phyloP scores from a whole-genome alignment of 1,140 invertebrate species.

The Ectropis grisescens region DNA sequence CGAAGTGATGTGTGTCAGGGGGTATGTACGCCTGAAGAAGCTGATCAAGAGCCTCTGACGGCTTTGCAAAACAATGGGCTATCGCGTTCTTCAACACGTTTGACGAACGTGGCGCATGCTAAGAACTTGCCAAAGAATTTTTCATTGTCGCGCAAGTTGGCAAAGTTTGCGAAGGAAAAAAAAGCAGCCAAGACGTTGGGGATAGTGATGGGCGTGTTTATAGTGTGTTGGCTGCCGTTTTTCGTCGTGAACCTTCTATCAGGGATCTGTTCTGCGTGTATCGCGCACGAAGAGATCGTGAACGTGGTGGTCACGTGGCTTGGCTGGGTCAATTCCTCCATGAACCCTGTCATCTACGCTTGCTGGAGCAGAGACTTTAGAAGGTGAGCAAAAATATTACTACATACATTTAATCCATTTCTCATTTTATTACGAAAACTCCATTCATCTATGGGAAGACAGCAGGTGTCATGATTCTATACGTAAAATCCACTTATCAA shows the following conservation, averaged over 20 bases:
- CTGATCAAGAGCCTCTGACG: slow-evolving; percentile 80
- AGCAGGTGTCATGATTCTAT: too few relatives aligned
- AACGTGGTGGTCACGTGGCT: slow-evolving; percentile 97
- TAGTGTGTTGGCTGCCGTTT: slow-evolving; percentile 98
- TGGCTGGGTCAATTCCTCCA: slow-evolving; percentile 98
- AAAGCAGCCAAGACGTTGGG: slow-evolving; percentile 96
- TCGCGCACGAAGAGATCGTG: slow-evolving; percentile 90
- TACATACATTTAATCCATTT: too few relatives aligned
- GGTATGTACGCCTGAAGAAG: slow-evolving; percentile 76
- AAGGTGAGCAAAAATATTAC: slow-evolving; percentile 72
- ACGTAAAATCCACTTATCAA: too few relatives aligned
- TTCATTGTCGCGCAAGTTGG: slow-evolving; percentile 88
- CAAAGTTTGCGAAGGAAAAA: slow-evolving; percentile 95
- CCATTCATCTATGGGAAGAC: too few relatives aligned
- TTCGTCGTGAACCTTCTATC: slow-evolving; percentile 96
- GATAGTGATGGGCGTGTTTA: slow-evolving; percentile 98
- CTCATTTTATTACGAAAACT: too few relatives aligned
- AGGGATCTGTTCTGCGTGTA: slow-evolving; percentile 90
- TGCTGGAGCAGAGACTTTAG: slow-evolving; percentile 97
- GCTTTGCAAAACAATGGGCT: slow-evolving; percentile 82
- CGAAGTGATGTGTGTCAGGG: slow-evolving; percentile 64
- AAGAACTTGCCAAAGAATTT: slow-evolving; percentile 84
- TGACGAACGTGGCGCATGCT: slow-evolving; percentile 58
- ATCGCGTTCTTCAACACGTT: slow-evolving; percentile 72
- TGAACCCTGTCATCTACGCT: slow-evolving; percentile 98